Evolutionary conservation across 2,113 vertebrate genomes (phyloP).

Genomic region (Procavia capensis): DNA sequence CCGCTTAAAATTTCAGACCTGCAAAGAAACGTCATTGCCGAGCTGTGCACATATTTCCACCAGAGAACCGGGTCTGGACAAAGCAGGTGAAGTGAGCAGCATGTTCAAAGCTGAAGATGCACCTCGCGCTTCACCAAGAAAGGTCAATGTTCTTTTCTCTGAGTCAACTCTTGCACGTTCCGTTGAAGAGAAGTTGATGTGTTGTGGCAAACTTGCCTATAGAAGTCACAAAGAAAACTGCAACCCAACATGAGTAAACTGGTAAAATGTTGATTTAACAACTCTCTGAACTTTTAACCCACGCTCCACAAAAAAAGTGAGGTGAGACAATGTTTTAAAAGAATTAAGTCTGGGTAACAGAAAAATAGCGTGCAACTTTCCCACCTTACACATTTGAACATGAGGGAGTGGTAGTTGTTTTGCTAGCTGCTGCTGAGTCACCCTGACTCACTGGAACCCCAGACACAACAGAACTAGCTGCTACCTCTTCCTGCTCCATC

Average conservation of each 20-base stretch:
- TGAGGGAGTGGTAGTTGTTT: not conserved
- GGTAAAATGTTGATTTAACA: constrained; percentile 25
- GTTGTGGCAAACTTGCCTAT: constrained; percentile 40
- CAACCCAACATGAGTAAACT: constrained; percentile 40
- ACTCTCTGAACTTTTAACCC: constrained; percentile 46
- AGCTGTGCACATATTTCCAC: constrained; percentile 59
- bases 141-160: not conserved
- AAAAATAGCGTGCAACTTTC: not conserved
- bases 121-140: constrained; percentile 37
- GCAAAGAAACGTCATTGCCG: not conserved
- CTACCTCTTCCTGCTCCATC: not conserved
- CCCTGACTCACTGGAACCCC: not conserved
- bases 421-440: not conserved
- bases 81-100: not conserved
- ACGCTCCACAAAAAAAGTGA: not conserved
- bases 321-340: constrained; percentile 36
- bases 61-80: not conserved
- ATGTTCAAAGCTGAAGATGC: not conserved
- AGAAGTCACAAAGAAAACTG: constrained; percentile 55
- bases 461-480: not conserved
- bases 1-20: not conserved
- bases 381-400: not conserved
- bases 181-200: constrained; percentile 53
- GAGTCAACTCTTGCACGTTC: constrained; percentile 35
- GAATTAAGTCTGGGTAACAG: constrained; percentile 16